Evolutionary conservation across 2,888 invertebrate genomes (phyloP), one percentile per base, ranked within the genome.

Genomic region (Philaethria dido): DNA sequence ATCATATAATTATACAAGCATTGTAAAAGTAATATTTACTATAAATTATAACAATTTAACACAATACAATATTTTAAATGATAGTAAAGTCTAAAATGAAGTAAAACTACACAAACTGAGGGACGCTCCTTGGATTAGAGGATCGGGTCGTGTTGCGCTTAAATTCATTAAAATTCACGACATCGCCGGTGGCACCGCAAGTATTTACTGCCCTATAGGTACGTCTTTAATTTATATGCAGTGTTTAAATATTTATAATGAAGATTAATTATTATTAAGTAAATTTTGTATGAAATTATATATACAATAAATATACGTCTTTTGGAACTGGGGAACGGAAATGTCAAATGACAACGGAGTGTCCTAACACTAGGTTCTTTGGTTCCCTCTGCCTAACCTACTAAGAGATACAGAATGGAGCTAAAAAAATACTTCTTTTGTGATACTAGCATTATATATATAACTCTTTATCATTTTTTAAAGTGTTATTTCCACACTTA

Each of bases 71-170:
- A 25, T 29, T 47, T 18, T 1, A 33, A 20, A 59, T 33, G 22
- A 42, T 1, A 33, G 8, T 39, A 16, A 16, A 47, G 47, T 75
- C 80, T 88, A 86, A 88, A 83, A 85, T 88, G 87, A 88, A 87
- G 84, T 86, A 84, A 85, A 87, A 89, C 86, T 88, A 85, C 80
- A 84, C 85, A 85, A 87, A 84, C 85, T 82, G 81, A 80, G 76
- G 74, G 73, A 77, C 76, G 80, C 80, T 81, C 77, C 74, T 73
- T 73, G 82, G 84, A 87, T 88, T 86, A 87, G 84, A 80, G 80
- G 80, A 74, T 75, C 75, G 73, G 73, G 74, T 70, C 66, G 73
- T 62, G 47, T 73, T 70, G 71, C 71, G 66, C 76, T 79, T 80
- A 83, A 80, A 79, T 75, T 81, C 80, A 85, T 88, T 88, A 84